Evolutionary conservation across 2,888 invertebrate species (phyloP).

Genomic region (Stenodera caucasica): DNA sequence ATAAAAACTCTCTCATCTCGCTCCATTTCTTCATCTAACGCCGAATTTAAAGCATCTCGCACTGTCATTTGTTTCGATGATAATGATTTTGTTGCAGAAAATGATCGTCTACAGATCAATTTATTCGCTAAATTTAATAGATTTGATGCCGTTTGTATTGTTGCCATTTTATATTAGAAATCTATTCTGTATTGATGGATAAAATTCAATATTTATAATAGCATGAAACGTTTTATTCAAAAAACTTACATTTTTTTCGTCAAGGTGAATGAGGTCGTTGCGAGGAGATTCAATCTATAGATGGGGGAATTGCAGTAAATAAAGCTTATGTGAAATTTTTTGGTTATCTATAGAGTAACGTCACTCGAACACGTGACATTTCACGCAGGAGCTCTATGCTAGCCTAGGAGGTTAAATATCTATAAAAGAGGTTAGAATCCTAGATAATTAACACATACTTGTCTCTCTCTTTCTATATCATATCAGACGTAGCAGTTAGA

Average conservation of each 20-base stretch:
- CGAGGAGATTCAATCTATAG: constrained; percentile 21
- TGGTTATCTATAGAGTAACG: constrained; percentile 20
- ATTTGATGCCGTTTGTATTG: constrained; percentile 35
- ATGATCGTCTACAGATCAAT: constrained; percentile 55
- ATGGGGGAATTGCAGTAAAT: constrained; percentile 11
- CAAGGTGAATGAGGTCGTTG: constrained; percentile 45
- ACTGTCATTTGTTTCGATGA: constrained; percentile 79
- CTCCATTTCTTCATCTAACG: constrained; percentile 96
- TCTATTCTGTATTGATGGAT: too few relatives aligned
- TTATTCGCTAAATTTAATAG: constrained; percentile 49
- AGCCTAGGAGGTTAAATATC: too few relatives aligned
- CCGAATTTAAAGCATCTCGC: constrained; percentile 94
- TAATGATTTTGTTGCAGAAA: constrained; percentile 58
- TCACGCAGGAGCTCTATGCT: neutral
- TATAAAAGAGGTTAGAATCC: too few relatives aligned
- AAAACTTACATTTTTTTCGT: constrained; percentile 30
- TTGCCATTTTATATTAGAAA: constrained; percentile 36
- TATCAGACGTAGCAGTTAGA: too few relatives aligned
- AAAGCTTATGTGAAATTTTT: constrained; percentile 14
- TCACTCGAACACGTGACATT: constrained; percentile 25
- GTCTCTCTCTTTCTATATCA: too few relatives aligned
- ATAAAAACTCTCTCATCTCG: constrained; percentile 86
- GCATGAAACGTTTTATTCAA: constrained; percentile 15
- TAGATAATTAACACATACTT: too few relatives aligned
- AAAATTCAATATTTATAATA: constrained; percentile 9